Percentiles rank a stretch among this genome's conserved stretches.
phyloP scores from a whole-genome alignment of 2,113 vertebrate genomes.

The Pholis gunnellus region DNA sequence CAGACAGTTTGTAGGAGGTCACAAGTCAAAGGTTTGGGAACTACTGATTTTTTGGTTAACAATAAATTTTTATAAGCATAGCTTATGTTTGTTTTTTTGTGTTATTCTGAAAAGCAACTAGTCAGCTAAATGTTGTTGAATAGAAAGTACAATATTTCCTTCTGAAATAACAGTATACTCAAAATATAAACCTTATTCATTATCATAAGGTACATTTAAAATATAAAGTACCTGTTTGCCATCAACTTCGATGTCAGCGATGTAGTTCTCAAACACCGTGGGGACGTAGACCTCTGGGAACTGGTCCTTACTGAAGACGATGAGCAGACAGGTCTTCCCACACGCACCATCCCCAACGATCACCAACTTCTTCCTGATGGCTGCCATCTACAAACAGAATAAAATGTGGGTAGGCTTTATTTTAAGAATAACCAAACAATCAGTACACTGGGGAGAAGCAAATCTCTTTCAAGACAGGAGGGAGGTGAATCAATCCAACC shows the following conservation, averaged over 20 bases:
- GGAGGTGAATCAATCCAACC: conserved; percentile 29
- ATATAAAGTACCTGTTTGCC: conserved; percentile 90
- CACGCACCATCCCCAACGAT: conserved; percentile 98
- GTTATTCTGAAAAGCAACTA: neutral
- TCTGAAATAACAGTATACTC: neutral
- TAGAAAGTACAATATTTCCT: neutral
- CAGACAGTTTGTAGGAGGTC: neutral
- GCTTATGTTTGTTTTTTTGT: neutral
- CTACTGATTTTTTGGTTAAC: neutral
- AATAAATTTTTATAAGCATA: neutral
- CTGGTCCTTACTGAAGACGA: conserved; percentile 98
- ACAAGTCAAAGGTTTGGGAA: neutral
- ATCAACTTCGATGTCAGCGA: conserved; percentile 98
- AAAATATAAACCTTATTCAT: neutral
- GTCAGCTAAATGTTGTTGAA: neutral
- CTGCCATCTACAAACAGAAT: conserved; percentile 87
- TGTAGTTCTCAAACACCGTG: conserved; percentile 99
- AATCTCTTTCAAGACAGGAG: neutral
- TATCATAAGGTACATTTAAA: neutral
- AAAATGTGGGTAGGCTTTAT: neutral
- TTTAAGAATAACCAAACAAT: neutral
- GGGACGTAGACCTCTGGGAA: conserved; percentile 98
- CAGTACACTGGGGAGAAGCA: conserved; percentile 6
- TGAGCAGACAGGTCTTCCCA: conserved; percentile 97
- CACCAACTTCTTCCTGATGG: conserved; percentile 98